Conservation (phyloP, 1,140 invertebrate genomes). For the Aphaenogaster floridana region DNA sequence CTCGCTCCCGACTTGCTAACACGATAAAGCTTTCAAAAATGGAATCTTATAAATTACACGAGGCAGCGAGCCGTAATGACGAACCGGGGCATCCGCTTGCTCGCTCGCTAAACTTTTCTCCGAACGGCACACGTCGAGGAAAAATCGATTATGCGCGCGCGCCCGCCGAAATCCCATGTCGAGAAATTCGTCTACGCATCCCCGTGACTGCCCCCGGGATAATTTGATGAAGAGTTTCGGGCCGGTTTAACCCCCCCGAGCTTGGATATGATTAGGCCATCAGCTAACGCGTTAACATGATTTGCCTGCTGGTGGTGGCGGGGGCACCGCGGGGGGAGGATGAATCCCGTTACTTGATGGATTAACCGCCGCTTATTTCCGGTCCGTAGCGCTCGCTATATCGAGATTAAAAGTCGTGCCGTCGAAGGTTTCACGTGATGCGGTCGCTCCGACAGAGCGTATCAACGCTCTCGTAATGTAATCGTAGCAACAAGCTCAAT, state of each 20-base stretch:
- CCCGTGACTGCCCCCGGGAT: conserved; percentile 29
- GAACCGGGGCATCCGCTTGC: background rate
- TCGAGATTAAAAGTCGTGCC: conserved; percentile 41
- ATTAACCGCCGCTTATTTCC: conserved; percentile 61
- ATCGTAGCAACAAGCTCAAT: conserved; percentile 19
- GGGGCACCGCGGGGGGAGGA: conserved; percentile 49
- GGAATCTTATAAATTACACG: conserved; percentile 39
- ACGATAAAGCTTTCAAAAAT: conserved; percentile 22
- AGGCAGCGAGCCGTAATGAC: background rate
- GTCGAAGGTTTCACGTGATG: background rate
- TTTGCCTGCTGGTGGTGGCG: conserved; percentile 47
- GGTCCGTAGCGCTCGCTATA: conserved; percentile 22
- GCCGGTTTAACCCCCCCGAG: background rate
- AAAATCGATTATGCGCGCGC: conserved; percentile 30
- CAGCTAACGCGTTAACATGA: conserved; percentile 72
- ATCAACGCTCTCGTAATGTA: background rate
- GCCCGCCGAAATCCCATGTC: background rate
- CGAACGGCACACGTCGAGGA: background rate
- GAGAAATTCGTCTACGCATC: conserved; percentile 14
- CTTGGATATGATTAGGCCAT: conserved; percentile 76
- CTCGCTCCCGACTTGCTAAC: background rate
- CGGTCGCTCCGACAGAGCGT: conserved; percentile 1
- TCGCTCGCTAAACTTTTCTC: conserved; percentile 7
- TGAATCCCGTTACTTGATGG: conserved; percentile 76
- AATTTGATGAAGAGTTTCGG: conserved; percentile 67